These are phyloP conservation scores for Xyliphius kryptos DNA, from an alignment of 2,113 vertebrate species.

Conservation along the genomic window DNA sequence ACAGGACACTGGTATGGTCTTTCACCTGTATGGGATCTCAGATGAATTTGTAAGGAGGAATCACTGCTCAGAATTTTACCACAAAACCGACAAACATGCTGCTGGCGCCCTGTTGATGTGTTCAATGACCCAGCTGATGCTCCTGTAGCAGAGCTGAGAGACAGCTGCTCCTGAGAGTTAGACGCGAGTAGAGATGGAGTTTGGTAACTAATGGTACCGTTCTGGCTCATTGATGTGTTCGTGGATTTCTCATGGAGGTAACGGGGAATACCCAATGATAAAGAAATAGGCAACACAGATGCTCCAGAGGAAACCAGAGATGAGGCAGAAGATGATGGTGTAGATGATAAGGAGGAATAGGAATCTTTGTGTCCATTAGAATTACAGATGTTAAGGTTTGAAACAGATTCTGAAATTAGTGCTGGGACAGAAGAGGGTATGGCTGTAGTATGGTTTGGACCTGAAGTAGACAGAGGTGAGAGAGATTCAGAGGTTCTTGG, in stretches of 20 bases:
- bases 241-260: conserved; percentile 75
- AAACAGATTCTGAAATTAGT: conserved; percentile 53
- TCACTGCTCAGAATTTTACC: conserved; percentile 88
- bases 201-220: conserved; percentile 50
- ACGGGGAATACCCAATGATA: conserved; percentile 62
- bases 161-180: conserved; percentile 57
- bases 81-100: conserved; percentile 83
- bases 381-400: conserved; percentile 54
- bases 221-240: conserved; percentile 56
- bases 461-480: conserved; percentile 53
- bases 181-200: conserved; percentile 51
- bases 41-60: conserved; percentile 86
- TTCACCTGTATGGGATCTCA: conserved; percentile 86
- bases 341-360: conserved; percentile 48
- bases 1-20: conserved; percentile 87
- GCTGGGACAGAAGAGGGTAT: conserved; percentile 56
- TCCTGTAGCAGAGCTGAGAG: conserved; percentile 52
- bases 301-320: conserved; percentile 52
- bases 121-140: conserved; percentile 45
- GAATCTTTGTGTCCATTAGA: conserved; percentile 47
- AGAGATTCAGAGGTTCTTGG: conserved; percentile 49
- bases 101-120: conserved; percentile 55
- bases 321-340: conserved; percentile 46
- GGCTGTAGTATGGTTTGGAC: conserved; percentile 44
- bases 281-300: conserved; percentile 62